phyloP scores from a whole-genome alignment of 2,888 invertebrate genomes.

The Dione juno region DNA sequence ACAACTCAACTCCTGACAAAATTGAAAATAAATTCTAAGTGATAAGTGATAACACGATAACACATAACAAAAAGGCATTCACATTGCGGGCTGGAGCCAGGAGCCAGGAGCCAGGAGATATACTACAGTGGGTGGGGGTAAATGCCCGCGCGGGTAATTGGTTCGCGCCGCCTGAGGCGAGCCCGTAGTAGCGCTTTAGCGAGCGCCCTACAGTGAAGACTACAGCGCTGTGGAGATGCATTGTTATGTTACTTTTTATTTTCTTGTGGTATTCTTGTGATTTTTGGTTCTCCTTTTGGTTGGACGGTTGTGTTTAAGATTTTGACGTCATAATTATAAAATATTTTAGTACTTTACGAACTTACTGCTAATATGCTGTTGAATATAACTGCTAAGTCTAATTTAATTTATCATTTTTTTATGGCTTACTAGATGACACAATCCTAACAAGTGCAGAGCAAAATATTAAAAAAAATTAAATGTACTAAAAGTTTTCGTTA shows the following conservation, averaged over 20 bases:
- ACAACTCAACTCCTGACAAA: not conserved
- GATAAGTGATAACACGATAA: slow-evolving; percentile 39
- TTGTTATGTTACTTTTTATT: slow-evolving; percentile 48
- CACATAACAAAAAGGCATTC: slow-evolving; percentile 65
- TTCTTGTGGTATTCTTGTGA: slow-evolving; percentile 28
- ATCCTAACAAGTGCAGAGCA: too few relatives aligned
- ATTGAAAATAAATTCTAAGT: not conserved
- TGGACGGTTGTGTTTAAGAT: not conserved
- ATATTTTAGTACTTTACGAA: too few relatives aligned
- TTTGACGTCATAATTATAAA: not conserved
- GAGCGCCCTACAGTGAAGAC: slow-evolving; percentile 82
- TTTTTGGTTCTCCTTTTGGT: not conserved
- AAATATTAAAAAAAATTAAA: too few relatives aligned
- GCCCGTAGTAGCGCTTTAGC: slow-evolving; percentile 83
- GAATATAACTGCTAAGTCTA: too few relatives aligned
- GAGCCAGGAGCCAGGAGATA: slow-evolving; percentile 54
- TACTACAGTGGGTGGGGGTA: slow-evolving; percentile 62
- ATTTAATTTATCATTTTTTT: too few relatives aligned
- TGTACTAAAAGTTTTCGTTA: too few relatives aligned
- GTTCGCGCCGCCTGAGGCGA: slow-evolving; percentile 84
- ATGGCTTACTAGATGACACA: too few relatives aligned
- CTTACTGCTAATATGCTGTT: too few relatives aligned
- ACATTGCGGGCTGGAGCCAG: slow-evolving; percentile 66
- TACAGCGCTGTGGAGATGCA: slow-evolving; percentile 58
- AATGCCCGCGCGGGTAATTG: slow-evolving; percentile 83